A percentile compares a stretch with the other conserved stretches of the same genome.
phyloP scores from a whole-genome alignment of 2,113 vertebrate species.

The Sapajus apella region DNA sequence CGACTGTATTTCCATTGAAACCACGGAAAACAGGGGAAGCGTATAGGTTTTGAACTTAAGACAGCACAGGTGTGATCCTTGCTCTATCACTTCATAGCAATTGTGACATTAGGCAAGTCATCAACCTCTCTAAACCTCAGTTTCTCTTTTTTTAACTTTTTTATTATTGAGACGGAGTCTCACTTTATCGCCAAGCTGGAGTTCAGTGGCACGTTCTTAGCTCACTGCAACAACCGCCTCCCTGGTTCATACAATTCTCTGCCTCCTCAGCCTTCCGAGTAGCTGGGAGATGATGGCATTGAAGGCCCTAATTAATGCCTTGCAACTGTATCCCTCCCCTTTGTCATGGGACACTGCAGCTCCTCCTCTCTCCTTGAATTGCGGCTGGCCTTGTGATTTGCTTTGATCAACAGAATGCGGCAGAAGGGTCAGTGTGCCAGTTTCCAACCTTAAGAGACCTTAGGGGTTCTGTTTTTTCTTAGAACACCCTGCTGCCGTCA shows the following conservation, averaged over 20 bases:
- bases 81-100: background rate
- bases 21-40: background rate
- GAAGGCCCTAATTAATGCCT: background rate
- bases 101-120: background rate
- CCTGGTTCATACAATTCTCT: no score
- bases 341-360: background rate
- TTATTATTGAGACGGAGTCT: no score
- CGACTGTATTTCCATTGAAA: background rate
- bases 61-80: background rate
- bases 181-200: no score
- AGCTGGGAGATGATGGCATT: background rate
- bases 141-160: background rate
- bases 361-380: background rate
- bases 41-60: background rate
- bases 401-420: conserved; percentile 19
- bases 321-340: background rate
- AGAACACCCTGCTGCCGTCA: background rate
- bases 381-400: background rate
- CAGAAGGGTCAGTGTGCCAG: background rate
- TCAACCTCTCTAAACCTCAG: background rate
- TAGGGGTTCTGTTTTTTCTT: background rate
- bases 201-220: no score
- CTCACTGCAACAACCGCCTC: no score
- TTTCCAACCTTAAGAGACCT: conserved; percentile 47
- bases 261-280: no score